Base-by-base conservation (phyloP, 2,113 vertebrate species). In the Triplophysa siluroides region DNA sequence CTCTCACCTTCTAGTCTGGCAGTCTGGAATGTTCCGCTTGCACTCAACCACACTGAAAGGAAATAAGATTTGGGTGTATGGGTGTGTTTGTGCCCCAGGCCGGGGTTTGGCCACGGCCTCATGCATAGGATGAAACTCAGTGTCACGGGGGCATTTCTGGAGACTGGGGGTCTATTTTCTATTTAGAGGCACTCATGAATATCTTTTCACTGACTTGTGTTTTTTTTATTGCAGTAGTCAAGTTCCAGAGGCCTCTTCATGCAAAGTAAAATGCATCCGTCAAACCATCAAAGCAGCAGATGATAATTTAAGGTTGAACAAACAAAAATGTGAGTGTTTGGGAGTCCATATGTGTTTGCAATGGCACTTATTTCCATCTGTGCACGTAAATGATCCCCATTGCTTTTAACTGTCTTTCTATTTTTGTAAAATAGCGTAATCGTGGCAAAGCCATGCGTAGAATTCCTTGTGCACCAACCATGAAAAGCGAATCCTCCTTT, bases 21-120 rank as follows among this genome's bases (percentile, higher is more conserved):
- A 62, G 64, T n/a, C 56, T 80, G 73, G 80, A 85, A 85, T 67
- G 80, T 78, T 77, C 77, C 68, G 41, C 70, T 63, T 58, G 62
- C 19, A 2, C 29, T 62, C 68, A 45, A 33, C 71, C 69, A 45
- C 38, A 23, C 3, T 67, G 43, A 83, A 81, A 56, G 74, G 41
- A 80, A 83, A 75, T 70, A 72, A 16, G 12, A 77, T 77, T 72
- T 67, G 23, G 60, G 60, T 65, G 24, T 41, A 24, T 67, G 38
- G 58, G 68, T 45, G 68, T 62, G 74, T 80, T 72, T 10, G 54
- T 47, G 83, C 78, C 63, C 18, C 5, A 74, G 83, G 75, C 74
- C 69, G 26, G 64, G 68, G 75, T 41, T 72, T 78, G 78, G 78
- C 66, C 13, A 8, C 21, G 16, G 23, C 10, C 77, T 43, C 16